Conservation (phyloP, 2,113 vertebrate genomes). For the Pteruthius melanotis region DNA sequence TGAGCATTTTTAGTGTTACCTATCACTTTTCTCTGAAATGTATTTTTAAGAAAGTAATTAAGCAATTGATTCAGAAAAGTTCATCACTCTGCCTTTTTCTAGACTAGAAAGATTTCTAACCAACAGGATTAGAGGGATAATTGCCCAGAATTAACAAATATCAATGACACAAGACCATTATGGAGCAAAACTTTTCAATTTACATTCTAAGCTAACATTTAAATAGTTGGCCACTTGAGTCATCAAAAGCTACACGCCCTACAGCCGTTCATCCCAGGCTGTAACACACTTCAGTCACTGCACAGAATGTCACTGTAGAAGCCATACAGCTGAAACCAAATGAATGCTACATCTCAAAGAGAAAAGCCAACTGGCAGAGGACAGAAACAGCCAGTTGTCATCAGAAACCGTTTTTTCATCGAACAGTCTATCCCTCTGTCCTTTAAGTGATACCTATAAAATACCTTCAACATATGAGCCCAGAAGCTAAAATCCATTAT, state of each 20-base stretch:
- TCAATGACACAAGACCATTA: not conserved
- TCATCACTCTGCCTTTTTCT: not conserved
- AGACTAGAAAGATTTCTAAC: not conserved
- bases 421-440: not conserved
- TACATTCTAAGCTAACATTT: not conserved
- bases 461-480: slow-evolving; percentile 11
- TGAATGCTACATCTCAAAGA: rapidly evolving
- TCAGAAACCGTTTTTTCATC: not conserved
- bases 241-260: not conserved
- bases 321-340: not conserved
- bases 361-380: not conserved
- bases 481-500: slow-evolving; percentile 16
- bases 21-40: not conserved
- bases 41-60: not conserved
- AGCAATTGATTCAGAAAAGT: not conserved
- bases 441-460: slow-evolving; percentile 9
- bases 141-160: not conserved
- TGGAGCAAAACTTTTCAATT: not conserved
- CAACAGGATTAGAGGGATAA: not conserved
- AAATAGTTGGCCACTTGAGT: not conserved
- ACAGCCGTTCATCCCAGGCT: not conserved
- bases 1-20: not conserved
- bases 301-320: not conserved
- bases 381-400: not conserved
- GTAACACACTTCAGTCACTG: not conserved